These are phyloP conservation scores for Planiliza haematocheilus DNA, from an alignment of 2,113 vertebrate genomes.

Conservation along the genomic window DNA sequence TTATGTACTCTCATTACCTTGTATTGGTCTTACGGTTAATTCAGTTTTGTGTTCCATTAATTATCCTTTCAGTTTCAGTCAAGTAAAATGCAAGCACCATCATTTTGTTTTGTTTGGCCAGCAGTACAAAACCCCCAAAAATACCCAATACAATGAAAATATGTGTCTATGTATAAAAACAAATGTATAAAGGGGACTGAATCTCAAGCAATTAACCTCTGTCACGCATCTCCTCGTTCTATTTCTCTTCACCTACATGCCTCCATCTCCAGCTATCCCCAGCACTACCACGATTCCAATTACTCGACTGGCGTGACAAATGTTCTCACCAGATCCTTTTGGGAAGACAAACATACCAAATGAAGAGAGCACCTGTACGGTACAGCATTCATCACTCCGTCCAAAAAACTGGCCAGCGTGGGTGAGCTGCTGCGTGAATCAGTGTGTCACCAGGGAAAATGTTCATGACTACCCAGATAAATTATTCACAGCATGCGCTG, in stretches of 20 bases:
- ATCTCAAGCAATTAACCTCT: not conserved
- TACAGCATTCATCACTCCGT: not conserved
- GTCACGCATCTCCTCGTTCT: not conserved
- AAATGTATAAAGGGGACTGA: too few relatives aligned
- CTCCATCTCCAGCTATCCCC: not conserved
- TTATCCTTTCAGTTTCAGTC: not conserved
- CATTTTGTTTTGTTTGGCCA: not conserved
- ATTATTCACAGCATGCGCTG: constrained; percentile 57
- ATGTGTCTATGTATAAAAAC: not conserved
- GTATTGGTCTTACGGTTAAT: not conserved
- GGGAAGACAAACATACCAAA: constrained; percentile 25
- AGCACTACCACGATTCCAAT: constrained; percentile 7
- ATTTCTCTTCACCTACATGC: not conserved
- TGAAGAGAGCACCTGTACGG: not conserved
- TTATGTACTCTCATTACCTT: not conserved
- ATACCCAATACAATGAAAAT: not conserved
- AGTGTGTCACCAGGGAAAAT: constrained; percentile 27
- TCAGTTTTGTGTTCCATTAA: not conserved
- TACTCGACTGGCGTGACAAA: constrained; percentile 30
- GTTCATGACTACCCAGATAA: constrained; percentile 44
- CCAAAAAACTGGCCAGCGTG: constrained; percentile 14
- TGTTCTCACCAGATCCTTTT: not conserved
- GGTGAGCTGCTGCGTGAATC: constrained; percentile 28
- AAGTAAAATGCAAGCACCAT: not conserved
- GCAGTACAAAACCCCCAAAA: too few relatives aligned